Evolutionary conservation across 2,797 vertebrate species (phyloP).

Genomic region (Nasua narica): DNA sequence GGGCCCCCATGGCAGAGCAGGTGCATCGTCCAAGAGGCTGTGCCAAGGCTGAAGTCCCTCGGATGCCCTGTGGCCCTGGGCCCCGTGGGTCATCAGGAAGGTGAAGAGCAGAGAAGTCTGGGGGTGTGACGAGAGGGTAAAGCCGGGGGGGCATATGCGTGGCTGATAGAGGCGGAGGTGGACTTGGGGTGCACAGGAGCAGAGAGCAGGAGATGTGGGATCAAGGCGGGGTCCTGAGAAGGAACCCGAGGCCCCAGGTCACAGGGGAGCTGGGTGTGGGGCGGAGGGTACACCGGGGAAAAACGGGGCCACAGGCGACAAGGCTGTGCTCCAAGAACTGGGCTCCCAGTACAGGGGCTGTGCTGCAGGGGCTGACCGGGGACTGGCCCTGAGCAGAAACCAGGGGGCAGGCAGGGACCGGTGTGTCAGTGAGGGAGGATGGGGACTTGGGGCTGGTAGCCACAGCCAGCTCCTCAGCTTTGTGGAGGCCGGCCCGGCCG

Average conservation of each 20-base stretch:
- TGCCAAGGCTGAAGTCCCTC: slow-evolving; percentile 6
- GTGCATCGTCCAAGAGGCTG: slow-evolving; percentile 53
- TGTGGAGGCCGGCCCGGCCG: neutral
- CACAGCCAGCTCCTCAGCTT: neutral
- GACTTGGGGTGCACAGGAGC: neutral
- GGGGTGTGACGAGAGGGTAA: accelerated
- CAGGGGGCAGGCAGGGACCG: neutral
- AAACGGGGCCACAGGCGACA: neutral
- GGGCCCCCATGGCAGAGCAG: neutral
- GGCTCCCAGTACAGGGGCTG: neutral
- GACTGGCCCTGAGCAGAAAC: neutral
- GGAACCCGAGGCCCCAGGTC: neutral
- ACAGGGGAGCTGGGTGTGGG: neutral
- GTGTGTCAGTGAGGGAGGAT: neutral
- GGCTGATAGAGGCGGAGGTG: neutral
- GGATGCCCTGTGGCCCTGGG: slow-evolving; percentile 1
- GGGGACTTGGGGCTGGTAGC: neutral
- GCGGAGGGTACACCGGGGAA: neutral
- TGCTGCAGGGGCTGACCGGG: neutral
- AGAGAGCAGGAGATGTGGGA: neutral
- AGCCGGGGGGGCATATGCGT: accelerated
- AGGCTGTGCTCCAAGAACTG: slow-evolving; percentile 34
- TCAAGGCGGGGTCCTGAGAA: neutral
- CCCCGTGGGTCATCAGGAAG: neutral
- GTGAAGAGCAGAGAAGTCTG: neutral